phyloP scores from a whole-genome alignment of 2,797 vertebrate species.

The Hoplostethus atlanticus region DNA sequence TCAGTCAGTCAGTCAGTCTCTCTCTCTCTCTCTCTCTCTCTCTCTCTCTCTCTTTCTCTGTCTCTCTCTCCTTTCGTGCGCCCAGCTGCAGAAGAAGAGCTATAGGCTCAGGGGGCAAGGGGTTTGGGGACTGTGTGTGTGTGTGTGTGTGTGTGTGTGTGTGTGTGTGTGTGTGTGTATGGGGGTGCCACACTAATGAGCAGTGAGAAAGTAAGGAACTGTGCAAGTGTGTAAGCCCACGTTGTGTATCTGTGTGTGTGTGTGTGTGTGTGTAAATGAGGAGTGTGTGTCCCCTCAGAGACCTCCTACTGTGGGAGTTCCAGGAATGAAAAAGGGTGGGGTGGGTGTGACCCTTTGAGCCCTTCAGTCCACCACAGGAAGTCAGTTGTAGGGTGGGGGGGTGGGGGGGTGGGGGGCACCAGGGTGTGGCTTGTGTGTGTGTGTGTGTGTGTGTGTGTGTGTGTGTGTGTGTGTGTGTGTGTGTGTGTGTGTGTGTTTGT shows the following conservation, averaged over 20 bases:
- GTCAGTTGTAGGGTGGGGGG: conserved; percentile 58
- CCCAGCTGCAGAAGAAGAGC: conserved; percentile 1
- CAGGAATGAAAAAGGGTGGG: conserved; percentile 82
- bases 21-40: too few species aligned
- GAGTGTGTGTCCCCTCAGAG: conserved; percentile 30
- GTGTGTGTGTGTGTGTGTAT: neutral
- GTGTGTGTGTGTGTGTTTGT: too few species aligned
- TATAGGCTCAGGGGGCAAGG: conserved; percentile 13
- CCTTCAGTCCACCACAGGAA: conserved; percentile 81
- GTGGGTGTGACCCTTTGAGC: conserved; percentile 82
- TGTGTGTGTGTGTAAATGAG: neutral
- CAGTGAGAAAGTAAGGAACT: conserved; percentile 38
- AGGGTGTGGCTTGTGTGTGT: too few species aligned
- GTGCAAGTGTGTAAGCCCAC: conserved; percentile 36
- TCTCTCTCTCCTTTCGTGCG: too few species aligned
- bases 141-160: neutral
- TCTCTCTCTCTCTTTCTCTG: too few species aligned
- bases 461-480: too few species aligned
- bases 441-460: too few species aligned
- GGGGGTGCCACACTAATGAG: conserved; percentile 47
- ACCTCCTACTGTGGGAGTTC: conserved; percentile 77
- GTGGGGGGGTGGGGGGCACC: conserved; percentile 12
- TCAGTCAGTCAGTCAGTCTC: too few species aligned
- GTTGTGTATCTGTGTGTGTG: conserved; percentile 30
- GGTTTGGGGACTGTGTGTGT: conserved; percentile 23